Evolutionary conservation across 2,797 vertebrate genomes (phyloP).

Genomic region (Oryzias sinensis): DNA sequence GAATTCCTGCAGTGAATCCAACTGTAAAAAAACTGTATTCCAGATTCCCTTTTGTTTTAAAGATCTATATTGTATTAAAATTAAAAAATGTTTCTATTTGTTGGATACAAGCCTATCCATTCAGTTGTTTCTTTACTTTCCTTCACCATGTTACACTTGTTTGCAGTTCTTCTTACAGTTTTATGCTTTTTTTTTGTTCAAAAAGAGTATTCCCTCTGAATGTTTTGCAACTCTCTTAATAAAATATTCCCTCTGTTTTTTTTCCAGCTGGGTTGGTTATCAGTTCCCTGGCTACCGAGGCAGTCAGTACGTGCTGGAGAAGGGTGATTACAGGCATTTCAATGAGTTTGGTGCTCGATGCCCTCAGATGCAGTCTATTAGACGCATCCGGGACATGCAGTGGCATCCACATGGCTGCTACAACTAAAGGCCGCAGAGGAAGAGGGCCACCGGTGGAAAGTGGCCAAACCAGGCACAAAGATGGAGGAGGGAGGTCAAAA

Average conservation of each 20-base stretch:
- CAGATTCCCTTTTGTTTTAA: not conserved
- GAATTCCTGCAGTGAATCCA: constrained; percentile 23
- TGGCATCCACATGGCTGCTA: constrained; percentile 78
- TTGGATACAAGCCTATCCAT: constrained; percentile 13
- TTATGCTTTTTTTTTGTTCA: not conserved
- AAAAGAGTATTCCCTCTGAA: not conserved
- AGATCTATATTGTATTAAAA: constrained; percentile 15
- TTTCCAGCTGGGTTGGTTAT: constrained; percentile 75
- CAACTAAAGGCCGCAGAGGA: constrained; percentile 72
- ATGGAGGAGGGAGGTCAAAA: constrained; percentile 12
- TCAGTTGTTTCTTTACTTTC: constrained; percentile 9
- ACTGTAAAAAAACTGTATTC: constrained; percentile 8
- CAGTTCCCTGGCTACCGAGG: constrained; percentile 80
- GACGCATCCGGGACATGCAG: constrained; percentile 79
- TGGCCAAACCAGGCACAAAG: constrained; percentile 10
- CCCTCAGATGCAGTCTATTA: constrained; percentile 79
- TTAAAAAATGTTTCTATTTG: constrained; percentile 26
- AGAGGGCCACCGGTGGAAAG: constrained; percentile 24
- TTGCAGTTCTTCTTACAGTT: constrained; percentile 8
- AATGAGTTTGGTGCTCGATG: constrained; percentile 75
- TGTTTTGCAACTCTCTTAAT: not conserved
- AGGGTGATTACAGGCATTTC: constrained; percentile 78
- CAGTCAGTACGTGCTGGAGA: constrained; percentile 79
- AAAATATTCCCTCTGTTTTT: constrained; percentile 1
- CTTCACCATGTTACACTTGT: constrained; percentile 7